phyloP scores from a whole-genome alignment of 2,113 vertebrate genomes.

The Leiothrix lutea region DNA sequence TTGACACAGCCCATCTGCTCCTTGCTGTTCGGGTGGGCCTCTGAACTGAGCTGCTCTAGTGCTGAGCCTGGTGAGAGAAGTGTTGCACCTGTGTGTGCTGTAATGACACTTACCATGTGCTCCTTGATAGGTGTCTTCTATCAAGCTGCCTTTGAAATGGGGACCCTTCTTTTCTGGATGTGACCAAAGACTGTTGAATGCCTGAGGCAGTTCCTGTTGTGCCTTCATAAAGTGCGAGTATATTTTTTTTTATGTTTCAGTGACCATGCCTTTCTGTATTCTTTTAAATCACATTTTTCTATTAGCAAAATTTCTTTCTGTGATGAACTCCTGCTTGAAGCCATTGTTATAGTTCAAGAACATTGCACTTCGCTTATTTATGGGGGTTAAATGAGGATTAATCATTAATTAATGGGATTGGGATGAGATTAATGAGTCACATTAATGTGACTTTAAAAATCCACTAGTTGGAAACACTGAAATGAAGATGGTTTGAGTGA shows the following conservation, averaged over 20 bases:
- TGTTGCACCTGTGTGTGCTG: rapidly evolving
- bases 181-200: not conserved
- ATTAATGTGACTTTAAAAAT: not conserved
- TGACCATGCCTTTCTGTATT: not conserved
- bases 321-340: not conserved
- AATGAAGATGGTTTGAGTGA: not conserved
- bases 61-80: not conserved
- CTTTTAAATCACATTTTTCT: not conserved
- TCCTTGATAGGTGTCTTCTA: not conserved
- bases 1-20: not conserved
- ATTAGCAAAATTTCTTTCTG: not conserved
- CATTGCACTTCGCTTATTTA: not conserved
- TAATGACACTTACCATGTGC: not conserved
- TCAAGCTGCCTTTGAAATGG: not conserved
- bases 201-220: not conserved
- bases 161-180: not conserved
- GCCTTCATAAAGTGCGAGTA: not conserved
- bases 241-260: not conserved
- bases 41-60: not conserved
- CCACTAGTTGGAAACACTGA: not conserved
- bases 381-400: not conserved
- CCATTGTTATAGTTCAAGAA: not conserved
- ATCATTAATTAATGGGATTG: not conserved
- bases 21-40: rapidly evolving
- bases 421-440: not conserved